Percentiles rank a stretch among this genome's conserved stretches.
These are phyloP conservation scores for Helicoverpa zea DNA, from an alignment of 1,140 invertebrate species.

Conservation along the genomic window DNA sequence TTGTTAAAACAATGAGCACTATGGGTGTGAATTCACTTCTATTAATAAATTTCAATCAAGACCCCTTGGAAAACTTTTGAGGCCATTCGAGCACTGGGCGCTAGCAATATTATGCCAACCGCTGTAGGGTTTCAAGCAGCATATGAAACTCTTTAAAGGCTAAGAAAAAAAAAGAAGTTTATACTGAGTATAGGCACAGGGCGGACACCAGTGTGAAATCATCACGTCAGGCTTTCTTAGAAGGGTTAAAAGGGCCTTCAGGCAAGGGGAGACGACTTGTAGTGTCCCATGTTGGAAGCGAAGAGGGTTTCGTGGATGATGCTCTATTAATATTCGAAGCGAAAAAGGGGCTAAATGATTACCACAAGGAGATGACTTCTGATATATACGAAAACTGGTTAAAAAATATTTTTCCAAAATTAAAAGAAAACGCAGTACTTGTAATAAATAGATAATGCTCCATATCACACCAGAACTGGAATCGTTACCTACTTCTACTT, in stretches of 20 bases:
- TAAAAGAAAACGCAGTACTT: too few relatives aligned
- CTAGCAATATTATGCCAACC: not conserved
- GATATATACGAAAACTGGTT: constrained; percentile 56
- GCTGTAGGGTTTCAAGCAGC: not conserved
- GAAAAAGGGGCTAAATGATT: constrained; percentile 52
- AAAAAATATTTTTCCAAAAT: not conserved
- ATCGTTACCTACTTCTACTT: too few relatives aligned
- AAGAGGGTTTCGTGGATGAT: constrained; percentile 29
- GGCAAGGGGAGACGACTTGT: constrained; percentile 67
- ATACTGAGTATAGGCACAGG: constrained; percentile 49
- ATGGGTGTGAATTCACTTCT: not conserved
- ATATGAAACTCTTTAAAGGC: not conserved
- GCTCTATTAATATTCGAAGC: constrained; percentile 61
- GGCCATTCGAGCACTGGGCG: not conserved
- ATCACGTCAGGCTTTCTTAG: constrained; percentile 57
- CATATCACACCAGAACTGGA: too few relatives aligned
- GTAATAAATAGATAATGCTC: too few relatives aligned
- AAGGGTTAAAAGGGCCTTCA: constrained; percentile 65
- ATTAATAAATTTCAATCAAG: not conserved
- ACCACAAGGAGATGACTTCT: constrained; percentile 54
- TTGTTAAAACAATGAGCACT: not conserved
- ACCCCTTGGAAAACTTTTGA: constrained; percentile 1
- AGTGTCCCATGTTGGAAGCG: constrained; percentile 61
- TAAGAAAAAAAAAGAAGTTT: too few relatives aligned
- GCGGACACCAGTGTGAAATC: constrained; percentile 47